Evolutionary conservation across 2,888 invertebrate genomes (phyloP).

Genomic region (Caenorhabditis panamensis): DNA sequence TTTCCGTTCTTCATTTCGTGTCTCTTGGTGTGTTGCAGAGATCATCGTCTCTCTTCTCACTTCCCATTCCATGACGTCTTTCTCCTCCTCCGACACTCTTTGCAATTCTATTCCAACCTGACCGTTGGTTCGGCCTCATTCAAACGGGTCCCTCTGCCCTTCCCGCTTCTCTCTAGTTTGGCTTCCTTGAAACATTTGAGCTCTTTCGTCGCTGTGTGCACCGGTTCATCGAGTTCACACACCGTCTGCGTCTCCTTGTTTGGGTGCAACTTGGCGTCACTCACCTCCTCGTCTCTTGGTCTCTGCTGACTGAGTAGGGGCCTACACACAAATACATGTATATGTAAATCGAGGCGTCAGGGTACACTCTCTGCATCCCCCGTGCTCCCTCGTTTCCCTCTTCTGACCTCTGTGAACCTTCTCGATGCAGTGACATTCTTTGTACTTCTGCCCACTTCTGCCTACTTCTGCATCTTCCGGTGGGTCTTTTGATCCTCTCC

Average conservation of each 20-base stretch:
- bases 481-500: background rate
- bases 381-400: background rate
- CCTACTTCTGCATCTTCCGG: background rate
- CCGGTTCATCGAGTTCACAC: slow-evolving; percentile 8
- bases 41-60: background rate
- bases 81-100: background rate
- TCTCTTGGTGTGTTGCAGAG: slow-evolving; percentile 1
- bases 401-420: background rate
- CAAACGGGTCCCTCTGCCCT: background rate
- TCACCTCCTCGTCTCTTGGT: slow-evolving; percentile 1
- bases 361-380: background rate
- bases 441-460: background rate
- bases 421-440: background rate
- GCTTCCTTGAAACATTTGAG: slow-evolving; percentile 12
- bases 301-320: background rate
- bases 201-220: background rate
- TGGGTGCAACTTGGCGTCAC: slow-evolving; percentile 26
- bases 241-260: background rate
- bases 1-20: background rate
- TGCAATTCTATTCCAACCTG: slow-evolving; percentile 12
- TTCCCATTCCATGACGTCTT: slow-evolving; percentile 4
- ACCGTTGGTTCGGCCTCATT: slow-evolving; percentile 5
- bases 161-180: background rate
- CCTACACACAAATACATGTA: slow-evolving; percentile 1
- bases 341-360: slow-evolving; percentile 7